phyloP scores from a whole-genome alignment of 2,888 invertebrate genomes.

The Dicyrtoma fusca region DNA sequence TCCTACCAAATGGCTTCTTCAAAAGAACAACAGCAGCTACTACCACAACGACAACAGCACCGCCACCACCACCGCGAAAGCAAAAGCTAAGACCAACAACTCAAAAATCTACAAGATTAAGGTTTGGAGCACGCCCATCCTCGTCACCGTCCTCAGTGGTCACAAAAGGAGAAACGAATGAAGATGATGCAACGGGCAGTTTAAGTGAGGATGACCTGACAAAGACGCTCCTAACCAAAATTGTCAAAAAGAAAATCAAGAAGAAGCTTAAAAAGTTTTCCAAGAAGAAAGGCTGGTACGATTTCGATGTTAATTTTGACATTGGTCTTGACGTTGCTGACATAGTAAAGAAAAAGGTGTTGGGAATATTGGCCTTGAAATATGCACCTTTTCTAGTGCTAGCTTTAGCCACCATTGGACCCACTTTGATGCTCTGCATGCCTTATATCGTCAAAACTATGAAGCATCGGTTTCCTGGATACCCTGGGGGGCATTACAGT shows the following conservation, averaged over 20 bases:
- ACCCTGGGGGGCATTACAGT: not conserved
- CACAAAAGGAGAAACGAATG: not conserved
- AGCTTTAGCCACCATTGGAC: constrained; percentile 26
- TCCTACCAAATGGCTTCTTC: no score
- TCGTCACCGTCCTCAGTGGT: no score
- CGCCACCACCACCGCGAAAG: no score
- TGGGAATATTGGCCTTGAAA: constrained; percentile 40
- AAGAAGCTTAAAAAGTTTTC: constrained; percentile 23
- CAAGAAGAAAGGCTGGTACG: constrained; percentile 16
- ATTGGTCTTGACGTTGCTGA: constrained; percentile 44
- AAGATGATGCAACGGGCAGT: not conserved
- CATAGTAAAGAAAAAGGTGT: constrained; percentile 44
- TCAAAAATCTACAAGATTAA: no score
- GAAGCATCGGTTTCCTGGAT: not conserved
- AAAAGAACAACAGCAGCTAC: no score
- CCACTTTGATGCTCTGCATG: constrained; percentile 6
- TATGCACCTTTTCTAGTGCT: constrained; percentile 46
- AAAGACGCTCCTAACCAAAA: not conserved
- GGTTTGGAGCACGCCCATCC: no score
- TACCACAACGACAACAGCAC: no score
- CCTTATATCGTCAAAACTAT: constrained; percentile 5
- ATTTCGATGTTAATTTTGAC: constrained; percentile 41
- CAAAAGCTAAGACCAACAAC: no score
- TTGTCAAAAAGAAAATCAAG: constrained; percentile 17
- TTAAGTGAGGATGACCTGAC: not conserved